A percentile compares a stretch with the other conserved stretches of the same genome.
Evolutionary conservation across 2,888 invertebrate species (phyloP).

Genomic region (Drosophila subsilvestris): DNA sequence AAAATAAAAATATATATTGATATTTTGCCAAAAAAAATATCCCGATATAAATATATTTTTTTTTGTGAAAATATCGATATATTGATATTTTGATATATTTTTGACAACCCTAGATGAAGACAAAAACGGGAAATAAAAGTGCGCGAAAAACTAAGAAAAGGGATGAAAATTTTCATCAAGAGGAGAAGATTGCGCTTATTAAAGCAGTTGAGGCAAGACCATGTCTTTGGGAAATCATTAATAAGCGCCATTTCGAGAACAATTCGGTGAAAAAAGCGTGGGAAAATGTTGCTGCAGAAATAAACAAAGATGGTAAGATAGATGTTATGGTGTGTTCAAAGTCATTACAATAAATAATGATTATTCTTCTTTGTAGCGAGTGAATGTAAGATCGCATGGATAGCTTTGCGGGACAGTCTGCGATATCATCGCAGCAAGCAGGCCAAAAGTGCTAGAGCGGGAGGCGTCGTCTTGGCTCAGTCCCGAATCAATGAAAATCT

Average conservation of each 20-base stretch:
- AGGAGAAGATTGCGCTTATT: not conserved
- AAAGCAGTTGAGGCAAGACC: constrained; percentile 6
- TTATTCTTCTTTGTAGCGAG: not conserved
- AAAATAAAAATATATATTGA: too few relatives aligned
- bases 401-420: constrained; percentile 3
- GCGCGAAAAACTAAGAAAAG: too few relatives aligned
- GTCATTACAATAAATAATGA: not conserved
- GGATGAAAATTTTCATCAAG: not conserved
- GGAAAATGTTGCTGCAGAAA: constrained; percentile 4
- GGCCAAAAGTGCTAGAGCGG: not conserved
- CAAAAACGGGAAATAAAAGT: too few relatives aligned
- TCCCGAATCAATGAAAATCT: too few relatives aligned
- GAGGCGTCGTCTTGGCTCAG: too few relatives aligned
- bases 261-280: not conserved
- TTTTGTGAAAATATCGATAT: too few relatives aligned
- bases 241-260: not conserved
- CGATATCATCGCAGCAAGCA: constrained; percentile 3
- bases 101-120: too few relatives aligned
- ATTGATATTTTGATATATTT: too few relatives aligned
- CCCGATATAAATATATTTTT: too few relatives aligned
- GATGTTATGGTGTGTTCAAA: not conserved
- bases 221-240: not conserved
- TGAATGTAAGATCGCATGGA: not conserved
- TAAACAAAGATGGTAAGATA: constrained; percentile 2
- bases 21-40: too few relatives aligned